Evolutionary conservation across 1,140 invertebrate genomes (phyloP).

Genomic region (Asobara japonica): DNA sequence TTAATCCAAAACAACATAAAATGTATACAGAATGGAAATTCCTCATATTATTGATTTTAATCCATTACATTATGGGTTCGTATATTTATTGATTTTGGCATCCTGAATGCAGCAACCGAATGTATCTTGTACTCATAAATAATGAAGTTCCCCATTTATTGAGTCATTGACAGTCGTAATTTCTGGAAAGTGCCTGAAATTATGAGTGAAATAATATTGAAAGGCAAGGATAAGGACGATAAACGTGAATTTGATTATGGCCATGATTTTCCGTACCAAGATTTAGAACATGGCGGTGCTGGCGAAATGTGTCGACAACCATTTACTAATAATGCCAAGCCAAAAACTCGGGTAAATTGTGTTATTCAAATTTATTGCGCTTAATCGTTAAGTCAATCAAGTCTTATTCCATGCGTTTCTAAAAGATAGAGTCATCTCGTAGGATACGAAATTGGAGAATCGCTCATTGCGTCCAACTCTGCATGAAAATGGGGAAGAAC

Average conservation of each 20-base stretch:
- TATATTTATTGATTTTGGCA: not conserved
- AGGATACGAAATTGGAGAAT: slow-evolving; percentile 61
- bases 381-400: not conserved
- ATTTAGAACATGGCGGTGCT: slow-evolving; percentile 35
- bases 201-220: not conserved
- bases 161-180: not conserved
- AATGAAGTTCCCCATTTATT: not conserved
- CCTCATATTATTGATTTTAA: no score
- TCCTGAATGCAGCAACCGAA: not conserved
- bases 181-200: not conserved
- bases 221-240: not conserved
- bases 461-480: slow-evolving; percentile 44
- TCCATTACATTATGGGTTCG: no score
- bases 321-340: slow-evolving; percentile 52
- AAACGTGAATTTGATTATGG: slow-evolving; percentile 33
- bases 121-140: not conserved
- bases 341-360: slow-evolving; percentile 43
- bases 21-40: no score
- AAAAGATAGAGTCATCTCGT: slow-evolving; percentile 26
- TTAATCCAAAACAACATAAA: no score
- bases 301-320: slow-evolving; percentile 48
- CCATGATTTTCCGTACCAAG: slow-evolving; percentile 25
- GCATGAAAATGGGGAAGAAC: slow-evolving; percentile 41
- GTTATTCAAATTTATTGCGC: not conserved
- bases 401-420: not conserved